phyloP scores from a whole-genome alignment of 2,797 vertebrate genomes.

The Dicrostonyx torquatus region DNA sequence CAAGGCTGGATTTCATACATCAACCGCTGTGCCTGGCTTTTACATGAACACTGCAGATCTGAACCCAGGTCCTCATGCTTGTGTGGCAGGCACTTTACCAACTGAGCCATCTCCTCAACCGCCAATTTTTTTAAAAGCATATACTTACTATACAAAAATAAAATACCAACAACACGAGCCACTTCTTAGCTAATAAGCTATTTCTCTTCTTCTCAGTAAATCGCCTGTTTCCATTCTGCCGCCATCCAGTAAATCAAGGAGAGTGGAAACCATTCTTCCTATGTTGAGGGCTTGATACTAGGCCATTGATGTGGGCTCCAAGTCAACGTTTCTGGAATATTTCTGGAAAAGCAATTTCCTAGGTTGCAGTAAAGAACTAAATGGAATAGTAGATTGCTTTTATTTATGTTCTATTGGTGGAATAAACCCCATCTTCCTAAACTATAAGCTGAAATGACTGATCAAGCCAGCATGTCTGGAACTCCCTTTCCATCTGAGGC shows the following conservation, averaged over 20 bases:
- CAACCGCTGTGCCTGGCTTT: background rate
- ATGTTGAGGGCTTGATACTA: background rate
- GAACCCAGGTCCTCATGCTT: background rate
- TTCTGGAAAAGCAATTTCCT: background rate
- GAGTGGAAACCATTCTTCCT: background rate
- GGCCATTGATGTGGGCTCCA: background rate
- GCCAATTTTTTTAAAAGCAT: background rate
- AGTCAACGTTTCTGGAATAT: background rate
- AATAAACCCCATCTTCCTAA: background rate
- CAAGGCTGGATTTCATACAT: background rate
- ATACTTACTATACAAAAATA: background rate
- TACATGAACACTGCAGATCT: background rate
- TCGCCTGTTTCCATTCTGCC: background rate
- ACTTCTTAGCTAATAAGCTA: background rate
- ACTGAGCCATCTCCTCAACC: background rate
- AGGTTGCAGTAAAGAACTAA: background rate
- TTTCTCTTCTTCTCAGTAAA: background rate
- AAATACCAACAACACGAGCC: background rate
- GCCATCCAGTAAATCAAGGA: background rate
- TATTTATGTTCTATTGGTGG: background rate
- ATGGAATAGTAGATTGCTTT: background rate
- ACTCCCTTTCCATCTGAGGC: too few species aligned
- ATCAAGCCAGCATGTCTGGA: rapidly evolving
- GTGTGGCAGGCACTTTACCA: background rate
- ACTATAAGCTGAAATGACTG: background rate